phyloP scores from a whole-genome alignment of 2,888 invertebrate species.

The Erpobdella octoculata region DNA sequence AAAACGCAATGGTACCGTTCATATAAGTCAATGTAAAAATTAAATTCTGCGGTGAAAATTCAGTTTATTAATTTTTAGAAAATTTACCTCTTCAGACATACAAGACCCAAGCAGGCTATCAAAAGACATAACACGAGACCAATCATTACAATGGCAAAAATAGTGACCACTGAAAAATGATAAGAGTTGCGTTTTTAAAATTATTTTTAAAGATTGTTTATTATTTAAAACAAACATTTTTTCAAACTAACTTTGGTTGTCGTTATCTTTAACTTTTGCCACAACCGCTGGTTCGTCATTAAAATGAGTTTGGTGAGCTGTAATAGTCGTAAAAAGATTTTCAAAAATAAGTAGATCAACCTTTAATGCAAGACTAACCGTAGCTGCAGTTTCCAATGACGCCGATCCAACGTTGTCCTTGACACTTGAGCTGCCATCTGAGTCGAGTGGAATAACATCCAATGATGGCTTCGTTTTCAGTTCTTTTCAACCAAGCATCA shows the following conservation, averaged over 20 bases:
- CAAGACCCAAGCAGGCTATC: slow-evolving; percentile 9
- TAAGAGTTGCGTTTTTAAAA: neutral
- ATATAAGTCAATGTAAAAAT: neutral
- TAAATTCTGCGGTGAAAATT: neutral
- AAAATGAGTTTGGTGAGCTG: no score
- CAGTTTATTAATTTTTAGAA: neutral
- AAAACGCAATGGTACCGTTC: no score
- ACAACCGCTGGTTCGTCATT: no score
- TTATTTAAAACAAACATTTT: no score
- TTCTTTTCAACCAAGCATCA: slow-evolving; percentile 23
- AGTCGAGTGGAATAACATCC: slow-evolving; percentile 30
- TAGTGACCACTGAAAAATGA: slow-evolving; percentile 7
- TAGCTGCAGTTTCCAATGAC: slow-evolving; percentile 31
- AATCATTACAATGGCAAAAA: slow-evolving; percentile 15
- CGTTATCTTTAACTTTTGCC: no score
- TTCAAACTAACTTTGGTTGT: no score
- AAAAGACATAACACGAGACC: slow-evolving; percentile 17
- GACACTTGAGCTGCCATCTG: slow-evolving; percentile 31
- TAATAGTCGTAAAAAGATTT: no score
- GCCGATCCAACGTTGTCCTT: slow-evolving; percentile 31
- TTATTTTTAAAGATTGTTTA: neutral
- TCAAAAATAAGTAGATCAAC: no score
- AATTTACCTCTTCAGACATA: slow-evolving; percentile 3
- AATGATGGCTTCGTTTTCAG: slow-evolving; percentile 30
- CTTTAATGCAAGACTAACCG: no score